phyloP scores from a whole-genome alignment of 2,797 vertebrate species.

The Alca torda region DNA sequence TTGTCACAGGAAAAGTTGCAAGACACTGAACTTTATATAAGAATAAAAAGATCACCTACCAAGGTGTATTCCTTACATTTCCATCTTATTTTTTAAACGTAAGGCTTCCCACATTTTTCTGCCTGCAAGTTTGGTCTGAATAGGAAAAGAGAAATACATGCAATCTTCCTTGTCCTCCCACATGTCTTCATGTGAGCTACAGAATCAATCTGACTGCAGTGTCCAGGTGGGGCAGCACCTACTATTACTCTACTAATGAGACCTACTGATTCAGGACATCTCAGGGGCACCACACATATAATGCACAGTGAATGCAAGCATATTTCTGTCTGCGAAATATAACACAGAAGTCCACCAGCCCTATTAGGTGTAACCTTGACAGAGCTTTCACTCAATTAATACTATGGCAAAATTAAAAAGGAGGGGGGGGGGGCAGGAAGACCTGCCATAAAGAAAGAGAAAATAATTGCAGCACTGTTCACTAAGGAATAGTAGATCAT shows the following conservation, averaged over 20 bases:
- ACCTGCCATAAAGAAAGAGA: not conserved
- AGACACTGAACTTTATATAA: not conserved
- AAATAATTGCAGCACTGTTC: slow-evolving; percentile 34
- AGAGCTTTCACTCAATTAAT: slow-evolving; percentile 9
- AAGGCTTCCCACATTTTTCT: not conserved
- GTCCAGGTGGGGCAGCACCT: not conserved
- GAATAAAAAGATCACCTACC: not conserved
- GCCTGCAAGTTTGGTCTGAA: not conserved
- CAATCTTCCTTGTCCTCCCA: not conserved
- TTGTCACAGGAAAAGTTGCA: not conserved
- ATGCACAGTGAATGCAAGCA: not conserved
- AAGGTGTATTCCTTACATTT: not conserved
- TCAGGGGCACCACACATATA: not conserved
- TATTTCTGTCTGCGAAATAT: not conserved
- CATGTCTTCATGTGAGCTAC: not conserved
- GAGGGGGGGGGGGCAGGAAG: fast-evolving
- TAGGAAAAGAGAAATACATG: not conserved
- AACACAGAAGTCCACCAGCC: not conserved
- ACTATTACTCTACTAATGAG: not conserved
- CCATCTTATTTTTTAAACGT: not conserved
- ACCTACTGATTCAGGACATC: not conserved
- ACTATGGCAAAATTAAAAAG: not conserved
- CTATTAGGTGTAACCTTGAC: not conserved
- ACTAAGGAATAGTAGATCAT: not conserved
- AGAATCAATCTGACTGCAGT: not conserved